Evolutionary conservation across 1,140 invertebrate genomes (phyloP).

Genomic region (Ooceraea biroi): DNA sequence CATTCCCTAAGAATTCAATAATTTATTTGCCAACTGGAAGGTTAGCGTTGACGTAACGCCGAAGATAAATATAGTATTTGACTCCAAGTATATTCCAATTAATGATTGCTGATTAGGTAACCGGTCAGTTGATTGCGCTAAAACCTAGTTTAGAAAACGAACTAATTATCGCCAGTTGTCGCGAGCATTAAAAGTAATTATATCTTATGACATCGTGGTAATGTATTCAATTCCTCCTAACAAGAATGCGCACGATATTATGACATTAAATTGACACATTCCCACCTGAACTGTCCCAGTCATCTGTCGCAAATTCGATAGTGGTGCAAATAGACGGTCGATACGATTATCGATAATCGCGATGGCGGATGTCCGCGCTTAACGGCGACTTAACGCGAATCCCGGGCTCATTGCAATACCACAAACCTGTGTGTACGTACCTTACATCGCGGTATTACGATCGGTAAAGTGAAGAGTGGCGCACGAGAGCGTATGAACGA

Average conservation of each 20-base stretch:
- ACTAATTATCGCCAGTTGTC: constrained; percentile 2
- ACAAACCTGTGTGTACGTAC: constrained; percentile 60
- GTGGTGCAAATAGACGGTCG: constrained; percentile 66
- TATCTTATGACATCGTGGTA: constrained; percentile 45
- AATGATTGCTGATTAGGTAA: background rate
- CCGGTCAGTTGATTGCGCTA: background rate
- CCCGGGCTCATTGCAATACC: constrained; percentile 58
- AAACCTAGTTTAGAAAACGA: constrained; percentile 12
- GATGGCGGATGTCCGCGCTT: constrained; percentile 69
- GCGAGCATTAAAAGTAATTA: constrained; percentile 28
- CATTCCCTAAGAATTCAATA: too few relatives aligned
- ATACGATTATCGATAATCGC: constrained; percentile 75
- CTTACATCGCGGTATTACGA: constrained; percentile 62
- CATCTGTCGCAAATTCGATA: constrained; percentile 65
- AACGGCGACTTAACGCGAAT: constrained; percentile 77
- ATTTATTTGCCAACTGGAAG: background rate
- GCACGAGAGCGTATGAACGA: constrained; percentile 24
- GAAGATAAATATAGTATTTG: background rate
- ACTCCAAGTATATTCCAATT: background rate
- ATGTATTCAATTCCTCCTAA: constrained; percentile 33
- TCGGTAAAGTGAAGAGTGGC: constrained; percentile 46
- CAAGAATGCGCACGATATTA: background rate
- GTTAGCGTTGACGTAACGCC: too few relatives aligned
- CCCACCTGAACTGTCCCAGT: constrained; percentile 14
- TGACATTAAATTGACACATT: constrained; percentile 22